phyloP scores from a whole-genome alignment of 2,888 invertebrate species.

The Alloplasta piceator region DNA sequence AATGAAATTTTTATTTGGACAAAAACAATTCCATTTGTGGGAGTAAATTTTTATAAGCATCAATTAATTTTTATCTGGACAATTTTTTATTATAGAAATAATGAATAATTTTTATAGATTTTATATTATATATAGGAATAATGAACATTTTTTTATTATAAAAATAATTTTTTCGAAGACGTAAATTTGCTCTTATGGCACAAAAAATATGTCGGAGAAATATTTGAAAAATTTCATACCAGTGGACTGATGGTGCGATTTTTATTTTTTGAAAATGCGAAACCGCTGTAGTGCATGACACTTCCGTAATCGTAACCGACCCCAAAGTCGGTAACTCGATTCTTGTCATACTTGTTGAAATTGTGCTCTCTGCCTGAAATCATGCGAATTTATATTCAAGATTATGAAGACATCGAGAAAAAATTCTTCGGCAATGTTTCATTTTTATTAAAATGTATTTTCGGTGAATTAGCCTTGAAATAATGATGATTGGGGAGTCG shows the following conservation, averaged over 20 bases:
- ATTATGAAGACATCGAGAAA: too few relatives aligned
- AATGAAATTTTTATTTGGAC: neutral
- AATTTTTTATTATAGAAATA: neutral
- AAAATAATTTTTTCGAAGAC: neutral
- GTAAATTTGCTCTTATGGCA: neutral
- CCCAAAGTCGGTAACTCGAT: slow-evolving; percentile 87
- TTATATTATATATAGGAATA: neutral
- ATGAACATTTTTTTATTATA: neutral
- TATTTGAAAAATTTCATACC: slow-evolving; percentile 74
- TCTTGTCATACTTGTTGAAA: slow-evolving; percentile 88
- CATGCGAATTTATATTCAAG: neutral
- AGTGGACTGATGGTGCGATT: slow-evolving; percentile 87
- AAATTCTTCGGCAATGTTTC: neutral
- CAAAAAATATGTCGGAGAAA: neutral
- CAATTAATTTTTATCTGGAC: neutral
- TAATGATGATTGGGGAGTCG: too few relatives aligned
- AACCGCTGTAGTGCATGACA: slow-evolving; percentile 89
- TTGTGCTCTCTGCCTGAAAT: slow-evolving; percentile 85
- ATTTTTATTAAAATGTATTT: neutral
- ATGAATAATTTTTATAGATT: neutral
- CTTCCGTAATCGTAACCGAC: slow-evolving; percentile 89
- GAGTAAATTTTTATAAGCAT: too few relatives aligned
- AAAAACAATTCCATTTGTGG: neutral
- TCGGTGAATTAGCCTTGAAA: too few relatives aligned
- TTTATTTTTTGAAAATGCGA: slow-evolving; percentile 88